phyloP scores from a whole-genome alignment of 2,113 vertebrate species.

The Hydrolagus affinis region DNA sequence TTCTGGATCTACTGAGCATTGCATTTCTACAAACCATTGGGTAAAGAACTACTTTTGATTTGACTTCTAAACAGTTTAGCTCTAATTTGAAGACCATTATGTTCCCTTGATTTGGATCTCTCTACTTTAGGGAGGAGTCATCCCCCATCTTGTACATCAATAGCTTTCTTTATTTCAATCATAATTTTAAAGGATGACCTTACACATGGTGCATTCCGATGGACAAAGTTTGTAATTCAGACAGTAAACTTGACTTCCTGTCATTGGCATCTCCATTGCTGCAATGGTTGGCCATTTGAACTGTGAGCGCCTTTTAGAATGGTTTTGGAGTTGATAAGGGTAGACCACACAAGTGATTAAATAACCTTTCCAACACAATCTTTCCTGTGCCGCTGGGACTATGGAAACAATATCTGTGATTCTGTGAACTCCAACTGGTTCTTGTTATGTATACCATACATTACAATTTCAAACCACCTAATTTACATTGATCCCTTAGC shows the following conservation, averaged over 20 bases:
- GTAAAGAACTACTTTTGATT: too few species aligned
- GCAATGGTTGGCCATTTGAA: not conserved
- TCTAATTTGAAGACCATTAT: too few species aligned
- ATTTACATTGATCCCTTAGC: too few species aligned
- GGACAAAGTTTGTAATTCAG: not conserved
- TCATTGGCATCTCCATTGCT: not conserved
- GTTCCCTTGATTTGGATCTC: too few species aligned
- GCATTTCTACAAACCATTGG: too few species aligned
- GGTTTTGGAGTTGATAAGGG: not conserved
- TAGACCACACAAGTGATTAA: not conserved
- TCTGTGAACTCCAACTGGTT: not conserved
- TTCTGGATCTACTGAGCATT: too few species aligned
- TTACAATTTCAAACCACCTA: not conserved
- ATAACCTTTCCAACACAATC: not conserved
- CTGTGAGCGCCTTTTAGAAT: not conserved
- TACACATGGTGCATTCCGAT: too few species aligned
- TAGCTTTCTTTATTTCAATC: too few species aligned
- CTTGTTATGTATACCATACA: not conserved
- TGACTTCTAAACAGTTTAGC: too few species aligned
- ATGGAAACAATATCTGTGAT: not conserved
- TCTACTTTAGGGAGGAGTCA: too few species aligned
- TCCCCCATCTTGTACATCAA: too few species aligned
- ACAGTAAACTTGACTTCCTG: not conserved
- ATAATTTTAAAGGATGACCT: too few species aligned
- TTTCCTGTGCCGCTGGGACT: not conserved